A percentile compares a stretch with the other conserved stretches of the same genome.
phyloP scores from a whole-genome alignment of 1,140 invertebrate genomes.

The Drosophila repletoides region DNA sequence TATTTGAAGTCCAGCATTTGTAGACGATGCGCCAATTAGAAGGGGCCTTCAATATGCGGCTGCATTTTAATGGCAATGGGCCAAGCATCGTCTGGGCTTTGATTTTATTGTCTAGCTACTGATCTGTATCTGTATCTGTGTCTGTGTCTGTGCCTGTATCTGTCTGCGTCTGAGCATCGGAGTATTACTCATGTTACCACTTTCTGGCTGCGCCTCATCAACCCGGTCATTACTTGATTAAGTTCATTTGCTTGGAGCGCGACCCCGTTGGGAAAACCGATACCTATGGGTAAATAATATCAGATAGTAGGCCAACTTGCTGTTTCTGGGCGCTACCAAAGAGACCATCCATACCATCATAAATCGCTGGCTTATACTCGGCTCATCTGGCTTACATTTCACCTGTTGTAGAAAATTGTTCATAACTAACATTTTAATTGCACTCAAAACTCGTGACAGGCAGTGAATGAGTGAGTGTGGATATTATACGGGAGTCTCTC shows the following conservation, averaged over 20 bases:
- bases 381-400: slow-evolving; percentile 54
- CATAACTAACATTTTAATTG: slow-evolving; percentile 66
- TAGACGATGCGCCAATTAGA: slow-evolving; percentile 66
- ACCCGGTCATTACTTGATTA: slow-evolving; percentile 75
- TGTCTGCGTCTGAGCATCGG: no score
- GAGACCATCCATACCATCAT: no score
- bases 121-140: slow-evolving; percentile 73
- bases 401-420: slow-evolving; percentile 42
- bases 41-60: slow-evolving; percentile 41
- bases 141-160: slow-evolving; percentile 70
- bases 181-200: slow-evolving; percentile 67
- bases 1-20: slow-evolving; percentile 16
- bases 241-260: slow-evolving; percentile 73
- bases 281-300: slow-evolving; percentile 50
- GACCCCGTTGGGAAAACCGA: slow-evolving; percentile 61
- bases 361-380: slow-evolving; percentile 52
- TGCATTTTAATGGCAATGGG: slow-evolving; percentile 60
- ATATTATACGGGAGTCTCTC: slow-evolving; percentile 58
- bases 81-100: slow-evolving; percentile 48
- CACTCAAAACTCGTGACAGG: slow-evolving; percentile 19
- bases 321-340: slow-evolving; percentile 43
- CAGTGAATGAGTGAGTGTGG: slow-evolving; percentile 11
- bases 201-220: slow-evolving; percentile 63
- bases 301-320: slow-evolving; percentile 49
- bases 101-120: slow-evolving; percentile 75